Evolutionary conservation across 1,140 invertebrate genomes (phyloP).

Genomic region (Chironomus tepperi): DNA sequence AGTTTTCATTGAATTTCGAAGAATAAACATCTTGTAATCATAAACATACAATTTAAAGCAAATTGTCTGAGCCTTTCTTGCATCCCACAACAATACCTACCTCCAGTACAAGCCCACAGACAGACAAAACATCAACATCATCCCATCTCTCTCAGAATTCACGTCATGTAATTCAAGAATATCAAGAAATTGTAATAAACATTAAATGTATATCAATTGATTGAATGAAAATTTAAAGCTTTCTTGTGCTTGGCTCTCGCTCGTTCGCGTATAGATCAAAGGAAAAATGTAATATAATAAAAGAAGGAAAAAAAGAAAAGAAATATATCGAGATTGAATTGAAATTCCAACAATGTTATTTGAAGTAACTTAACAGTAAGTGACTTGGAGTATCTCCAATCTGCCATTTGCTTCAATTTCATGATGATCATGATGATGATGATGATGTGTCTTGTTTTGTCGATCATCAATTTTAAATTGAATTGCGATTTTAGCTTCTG

Average conservation of each 20-base stretch:
- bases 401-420: slow-evolving; percentile 3
- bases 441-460: slow-evolving; percentile 23
- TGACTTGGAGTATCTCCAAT: slow-evolving; percentile 7
- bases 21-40: no score
- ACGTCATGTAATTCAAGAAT: not conserved
- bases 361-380: slow-evolving; percentile 20
- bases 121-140: not conserved
- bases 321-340: not conserved
- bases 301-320: not conserved
- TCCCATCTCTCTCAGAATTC: not conserved
- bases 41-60: no score
- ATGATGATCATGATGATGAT: not conserved
- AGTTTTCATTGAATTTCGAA: no score
- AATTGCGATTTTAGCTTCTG: not conserved
- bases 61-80: no score
- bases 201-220: slow-evolving; percentile 15
- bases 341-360: no score
- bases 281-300: not conserved
- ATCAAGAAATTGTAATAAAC: slow-evolving; percentile 7
- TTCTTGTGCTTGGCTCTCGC: not conserved
- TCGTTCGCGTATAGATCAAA: slow-evolving; percentile 1
- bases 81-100: no score
- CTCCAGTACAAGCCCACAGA: no score
- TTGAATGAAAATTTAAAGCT: slow-evolving; percentile 8
- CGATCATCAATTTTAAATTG: not conserved